A percentile compares a stretch with the other conserved stretches of the same genome.
Evolutionary conservation across 2,113 vertebrate genomes (phyloP).

Genomic region (Onychostoma macrolepis): DNA sequence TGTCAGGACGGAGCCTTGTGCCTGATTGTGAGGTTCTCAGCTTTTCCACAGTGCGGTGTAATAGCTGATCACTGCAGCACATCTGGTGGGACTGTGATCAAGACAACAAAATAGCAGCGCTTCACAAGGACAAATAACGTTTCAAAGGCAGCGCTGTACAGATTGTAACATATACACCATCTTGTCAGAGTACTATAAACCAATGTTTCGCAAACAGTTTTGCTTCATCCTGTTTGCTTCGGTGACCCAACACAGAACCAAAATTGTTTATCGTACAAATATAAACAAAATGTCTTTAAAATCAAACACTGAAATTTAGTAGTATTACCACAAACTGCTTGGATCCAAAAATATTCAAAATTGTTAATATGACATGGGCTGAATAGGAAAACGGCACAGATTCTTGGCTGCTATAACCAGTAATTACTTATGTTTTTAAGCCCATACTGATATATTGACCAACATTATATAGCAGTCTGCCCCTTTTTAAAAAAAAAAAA

Average conservation of each 20-base stretch:
- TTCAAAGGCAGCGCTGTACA: neutral
- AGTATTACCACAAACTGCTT: neutral
- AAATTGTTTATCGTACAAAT: neutral
- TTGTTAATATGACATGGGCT: too few species aligned
- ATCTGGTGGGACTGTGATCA: slow-evolving; percentile 4
- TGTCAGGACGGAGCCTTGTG: slow-evolving; percentile 10
- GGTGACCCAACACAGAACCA: neutral
- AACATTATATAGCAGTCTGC: neutral
- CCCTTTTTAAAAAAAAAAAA: neutral
- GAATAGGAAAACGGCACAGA: too few species aligned
- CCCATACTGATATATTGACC: neutral
- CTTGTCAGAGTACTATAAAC: neutral
- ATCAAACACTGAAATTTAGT: neutral
- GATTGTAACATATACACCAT: neutral
- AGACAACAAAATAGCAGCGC: neutral
- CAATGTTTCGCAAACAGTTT: neutral
- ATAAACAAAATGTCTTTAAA: neutral
- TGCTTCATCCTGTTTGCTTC: neutral
- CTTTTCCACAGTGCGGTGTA: neutral
- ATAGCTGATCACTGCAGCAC: slow-evolving; percentile 14
- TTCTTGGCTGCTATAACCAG: neutral
- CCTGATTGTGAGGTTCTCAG: neutral
- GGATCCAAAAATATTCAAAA: too few species aligned
- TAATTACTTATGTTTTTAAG: neutral
- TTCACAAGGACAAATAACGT: neutral